Evolutionary conservation across 2,797 vertebrate genomes (phyloP).

Genomic region (Apogon hyalosoma): DNA sequence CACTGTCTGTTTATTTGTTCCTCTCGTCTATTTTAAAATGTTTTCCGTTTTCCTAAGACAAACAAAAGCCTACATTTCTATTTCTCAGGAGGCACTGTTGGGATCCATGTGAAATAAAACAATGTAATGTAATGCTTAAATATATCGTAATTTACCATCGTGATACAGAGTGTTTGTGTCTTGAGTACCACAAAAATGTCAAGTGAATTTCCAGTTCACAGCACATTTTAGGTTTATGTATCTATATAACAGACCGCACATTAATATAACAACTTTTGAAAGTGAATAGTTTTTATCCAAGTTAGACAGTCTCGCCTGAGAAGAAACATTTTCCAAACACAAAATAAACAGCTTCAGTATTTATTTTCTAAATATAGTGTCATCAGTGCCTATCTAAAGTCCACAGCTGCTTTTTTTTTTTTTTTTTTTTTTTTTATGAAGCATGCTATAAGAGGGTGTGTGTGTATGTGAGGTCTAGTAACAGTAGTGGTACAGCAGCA

Average conservation of each 20-base stretch:
- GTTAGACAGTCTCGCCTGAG: neutral
- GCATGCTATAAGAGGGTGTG: slow-evolving; percentile 75
- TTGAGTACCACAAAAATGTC: neutral
- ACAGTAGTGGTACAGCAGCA: slow-evolving; percentile 48
- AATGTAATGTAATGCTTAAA: slow-evolving; percentile 14
- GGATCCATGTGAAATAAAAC: slow-evolving; percentile 9
- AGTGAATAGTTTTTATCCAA: neutral
- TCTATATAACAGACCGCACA: slow-evolving; percentile 13
- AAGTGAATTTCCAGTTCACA: neutral
- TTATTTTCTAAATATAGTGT: slow-evolving; percentile 72
- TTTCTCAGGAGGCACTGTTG: slow-evolving; percentile 23
- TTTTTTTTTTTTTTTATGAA: slow-evolving; percentile 30
- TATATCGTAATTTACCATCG: slow-evolving; percentile 14
- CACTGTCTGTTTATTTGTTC: slow-evolving; percentile 72
- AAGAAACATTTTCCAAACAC: slow-evolving; percentile 8
- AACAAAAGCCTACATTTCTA: slow-evolving; percentile 66
- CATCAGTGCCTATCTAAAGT: slow-evolving; percentile 69
- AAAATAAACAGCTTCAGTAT: slow-evolving; percentile 29
- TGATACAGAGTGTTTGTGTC: neutral
- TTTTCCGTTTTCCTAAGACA: slow-evolving; percentile 70
- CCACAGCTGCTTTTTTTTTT: slow-evolving; percentile 74
- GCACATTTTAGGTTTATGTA: neutral
- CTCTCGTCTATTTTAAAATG: slow-evolving; percentile 69
- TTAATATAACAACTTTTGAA: neutral
- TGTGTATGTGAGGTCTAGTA: slow-evolving; percentile 54